phyloP scores from a whole-genome alignment of 2,113 vertebrate genomes.

The Anarrhichthys ocellatus region DNA sequence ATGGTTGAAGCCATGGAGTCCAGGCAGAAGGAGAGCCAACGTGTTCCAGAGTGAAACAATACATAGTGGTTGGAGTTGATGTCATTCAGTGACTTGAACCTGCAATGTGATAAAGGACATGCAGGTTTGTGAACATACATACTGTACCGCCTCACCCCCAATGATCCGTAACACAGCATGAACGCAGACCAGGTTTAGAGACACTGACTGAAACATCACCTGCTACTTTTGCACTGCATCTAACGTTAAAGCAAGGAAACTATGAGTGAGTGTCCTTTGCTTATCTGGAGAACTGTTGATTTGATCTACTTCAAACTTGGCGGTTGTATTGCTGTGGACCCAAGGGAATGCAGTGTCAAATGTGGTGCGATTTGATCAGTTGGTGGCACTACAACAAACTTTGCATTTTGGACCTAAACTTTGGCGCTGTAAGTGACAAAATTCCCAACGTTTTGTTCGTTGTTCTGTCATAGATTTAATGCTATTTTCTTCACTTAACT shows the following conservation, averaged over 20 bases:
- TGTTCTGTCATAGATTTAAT: neutral
- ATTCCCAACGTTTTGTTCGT: neutral
- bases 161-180: neutral
- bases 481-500: neutral
- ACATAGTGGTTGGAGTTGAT: slow-evolving; percentile 83
- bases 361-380: too few relatives aligned
- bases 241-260: too few relatives aligned
- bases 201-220: too few relatives aligned
- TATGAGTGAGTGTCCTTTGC: too few relatives aligned
- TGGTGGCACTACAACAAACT: neutral
- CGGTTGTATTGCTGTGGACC: too few relatives aligned
- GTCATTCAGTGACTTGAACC: slow-evolving; percentile 85
- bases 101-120: slow-evolving; percentile 75
- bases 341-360: too few relatives aligned
- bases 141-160: neutral
- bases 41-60: slow-evolving; percentile 82
- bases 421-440: neutral
- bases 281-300: too few relatives aligned
- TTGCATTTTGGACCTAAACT: neutral
- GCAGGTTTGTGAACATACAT: slow-evolving; percentile 51
- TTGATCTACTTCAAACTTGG: too few relatives aligned
- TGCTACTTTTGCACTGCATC: too few relatives aligned
- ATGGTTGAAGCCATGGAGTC: neutral
- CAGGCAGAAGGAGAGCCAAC: slow-evolving; percentile 78
- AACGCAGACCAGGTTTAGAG: neutral